Percentiles rank a stretch among this genome's conserved stretches.
Evolutionary conservation across 2,113 vertebrate species (phyloP).

Genomic region (Hypocryptadius cinnamomeus): DNA sequence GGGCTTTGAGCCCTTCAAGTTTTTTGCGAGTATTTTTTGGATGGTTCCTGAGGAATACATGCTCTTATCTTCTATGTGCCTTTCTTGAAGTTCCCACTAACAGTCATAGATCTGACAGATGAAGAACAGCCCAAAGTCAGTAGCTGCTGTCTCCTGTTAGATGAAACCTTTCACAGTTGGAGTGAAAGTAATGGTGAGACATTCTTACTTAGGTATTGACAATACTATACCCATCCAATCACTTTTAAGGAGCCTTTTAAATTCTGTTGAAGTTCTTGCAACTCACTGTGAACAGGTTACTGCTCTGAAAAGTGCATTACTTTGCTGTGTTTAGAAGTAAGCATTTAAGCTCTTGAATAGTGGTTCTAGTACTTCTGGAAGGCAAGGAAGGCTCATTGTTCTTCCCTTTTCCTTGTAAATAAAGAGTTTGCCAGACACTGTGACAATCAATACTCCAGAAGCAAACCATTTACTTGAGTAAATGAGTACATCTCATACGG

Average conservation of each 20-base stretch:
- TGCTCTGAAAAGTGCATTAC: not conserved
- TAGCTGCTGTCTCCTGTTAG: not conserved
- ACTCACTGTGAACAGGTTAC: not conserved
- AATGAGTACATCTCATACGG: not conserved
- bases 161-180: not conserved
- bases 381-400: not conserved
- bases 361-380: not conserved
- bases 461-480: not conserved
- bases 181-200: not conserved
- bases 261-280: not conserved
- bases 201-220: not conserved
- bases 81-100: not conserved
- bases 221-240: not conserved
- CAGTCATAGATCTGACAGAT: not conserved
- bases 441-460: not conserved
- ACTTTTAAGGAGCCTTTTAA: not conserved
- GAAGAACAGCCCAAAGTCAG: not conserved
- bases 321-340: constrained; percentile 6
- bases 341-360: not conserved
- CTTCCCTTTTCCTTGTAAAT: not conserved
- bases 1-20: not conserved
- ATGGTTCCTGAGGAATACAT: not conserved
- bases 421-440: not conserved
- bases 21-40: not conserved
- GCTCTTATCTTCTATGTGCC: not conserved